These are phyloP conservation scores for Oncorhynchus keta DNA, from an alignment of 2,113 vertebrate species.

Conservation along the genomic window DNA sequence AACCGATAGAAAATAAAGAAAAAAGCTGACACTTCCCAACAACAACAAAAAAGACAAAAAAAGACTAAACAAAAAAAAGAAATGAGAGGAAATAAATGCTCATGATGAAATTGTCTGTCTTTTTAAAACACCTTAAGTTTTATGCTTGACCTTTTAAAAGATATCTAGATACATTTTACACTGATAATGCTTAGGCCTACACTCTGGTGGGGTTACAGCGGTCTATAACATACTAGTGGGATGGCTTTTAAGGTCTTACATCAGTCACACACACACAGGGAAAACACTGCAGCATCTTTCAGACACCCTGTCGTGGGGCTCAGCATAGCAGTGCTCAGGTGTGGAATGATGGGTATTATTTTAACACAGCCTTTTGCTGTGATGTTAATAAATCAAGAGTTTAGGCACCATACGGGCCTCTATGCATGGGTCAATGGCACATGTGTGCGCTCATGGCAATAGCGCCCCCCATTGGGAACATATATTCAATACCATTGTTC, in stretches of 20 bases:
- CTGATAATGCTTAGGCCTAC: not conserved
- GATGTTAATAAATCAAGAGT: constrained; percentile 38
- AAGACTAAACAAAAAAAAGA: constrained; percentile 5
- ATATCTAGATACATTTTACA: not conserved
- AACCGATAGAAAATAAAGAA: constrained; percentile 61
- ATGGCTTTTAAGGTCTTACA: constrained; percentile 14
- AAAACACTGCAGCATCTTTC: constrained; percentile 30
- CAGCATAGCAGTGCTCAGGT: constrained; percentile 14
- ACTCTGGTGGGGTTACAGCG: not conserved
- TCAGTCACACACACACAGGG: constrained; percentile 11
- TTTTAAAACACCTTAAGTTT: not conserved
- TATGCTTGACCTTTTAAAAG: not conserved
- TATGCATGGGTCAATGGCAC: not conserved
- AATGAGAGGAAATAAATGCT: constrained; percentile 27
- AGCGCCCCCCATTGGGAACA: constrained; percentile 51
- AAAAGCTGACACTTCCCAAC: constrained; percentile 66
- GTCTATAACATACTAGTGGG: constrained; percentile 29
- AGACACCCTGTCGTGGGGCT: constrained; percentile 28
- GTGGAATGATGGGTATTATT: constrained; percentile 32
- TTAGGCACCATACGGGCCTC: not conserved
- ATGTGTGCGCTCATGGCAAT: not conserved
- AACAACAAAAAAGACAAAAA: constrained; percentile 34
- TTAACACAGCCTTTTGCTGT: constrained; percentile 20
- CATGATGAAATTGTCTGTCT: not conserved
- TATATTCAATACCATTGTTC: not conserved